These are phyloP conservation scores for Aromia moschata DNA, from an alignment of 2,888 invertebrate genomes.

Conservation along the genomic window DNA sequence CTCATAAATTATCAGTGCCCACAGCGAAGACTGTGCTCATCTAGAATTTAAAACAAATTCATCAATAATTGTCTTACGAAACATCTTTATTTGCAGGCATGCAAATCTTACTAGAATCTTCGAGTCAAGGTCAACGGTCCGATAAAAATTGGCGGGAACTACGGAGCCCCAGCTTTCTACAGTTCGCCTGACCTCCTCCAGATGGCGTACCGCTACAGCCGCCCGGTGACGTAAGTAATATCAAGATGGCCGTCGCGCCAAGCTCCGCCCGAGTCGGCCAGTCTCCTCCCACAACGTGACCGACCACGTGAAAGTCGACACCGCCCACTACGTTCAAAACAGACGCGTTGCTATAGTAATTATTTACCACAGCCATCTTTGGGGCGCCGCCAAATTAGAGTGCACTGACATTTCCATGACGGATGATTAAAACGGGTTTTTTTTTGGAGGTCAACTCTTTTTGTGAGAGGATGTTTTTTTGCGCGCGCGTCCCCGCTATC, in stretches of 20 bases:
- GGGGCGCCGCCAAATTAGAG: conserved; percentile 26
- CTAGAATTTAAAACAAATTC: no score
- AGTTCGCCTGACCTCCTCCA: conserved; percentile 19
- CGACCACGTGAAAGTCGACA: conserved; percentile 46
- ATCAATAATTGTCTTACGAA: not conserved
- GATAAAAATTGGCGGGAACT: conserved; percentile 35
- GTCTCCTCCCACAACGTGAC: conserved; percentile 44
- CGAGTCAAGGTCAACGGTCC: conserved; percentile 15
- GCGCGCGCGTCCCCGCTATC: not conserved
- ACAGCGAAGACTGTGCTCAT: no score
- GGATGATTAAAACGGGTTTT: conserved; percentile 28
- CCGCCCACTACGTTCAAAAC: conserved; percentile 44
- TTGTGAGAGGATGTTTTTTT: conserved; percentile 2
- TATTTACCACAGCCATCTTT: conserved; percentile 51
- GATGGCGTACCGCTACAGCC: conserved; percentile 36
- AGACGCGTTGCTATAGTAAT: conserved; percentile 53
- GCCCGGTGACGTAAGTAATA: conserved; percentile 30
- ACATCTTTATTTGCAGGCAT: no score
- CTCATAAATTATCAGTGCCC: no score
- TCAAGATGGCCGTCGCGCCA: conserved; percentile 39
- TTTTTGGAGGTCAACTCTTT: conserved; percentile 15
- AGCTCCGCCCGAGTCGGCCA: conserved; percentile 42
- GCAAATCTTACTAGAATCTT: not conserved
- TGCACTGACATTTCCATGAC: conserved; percentile 29
- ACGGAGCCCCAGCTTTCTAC: not conserved